Percentiles rank a stretch among this genome's conserved stretches.
These are phyloP conservation scores for Drosophila seguyi DNA, from an alignment of 1,140 invertebrate genomes.

Conservation along the genomic window DNA sequence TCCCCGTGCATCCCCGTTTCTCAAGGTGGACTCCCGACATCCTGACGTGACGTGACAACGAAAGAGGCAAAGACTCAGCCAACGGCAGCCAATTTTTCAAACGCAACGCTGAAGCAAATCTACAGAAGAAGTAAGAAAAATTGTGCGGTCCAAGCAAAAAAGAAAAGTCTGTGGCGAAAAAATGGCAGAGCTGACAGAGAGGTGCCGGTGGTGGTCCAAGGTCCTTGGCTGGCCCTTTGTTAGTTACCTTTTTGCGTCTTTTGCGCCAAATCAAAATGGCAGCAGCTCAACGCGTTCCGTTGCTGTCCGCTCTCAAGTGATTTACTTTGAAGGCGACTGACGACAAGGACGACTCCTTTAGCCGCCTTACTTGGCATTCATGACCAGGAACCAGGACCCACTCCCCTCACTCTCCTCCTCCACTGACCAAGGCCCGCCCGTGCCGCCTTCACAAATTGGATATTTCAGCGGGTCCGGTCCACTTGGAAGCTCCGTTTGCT, in stretches of 20 bases:
- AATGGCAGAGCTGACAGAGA: neutral
- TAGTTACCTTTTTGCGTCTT: constrained; percentile 80
- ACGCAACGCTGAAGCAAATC: constrained; percentile 51
- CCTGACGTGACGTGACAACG: constrained; percentile 63
- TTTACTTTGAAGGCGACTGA: constrained; percentile 68
- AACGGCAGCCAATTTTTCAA: constrained; percentile 74
- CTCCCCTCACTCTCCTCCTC: neutral
- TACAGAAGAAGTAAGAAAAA: constrained; percentile 72
- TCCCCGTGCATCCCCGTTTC: constrained; percentile 13
- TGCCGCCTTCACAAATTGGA: constrained; percentile 64
- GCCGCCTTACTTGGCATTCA: constrained; percentile 78
- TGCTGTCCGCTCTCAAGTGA: constrained; percentile 66
- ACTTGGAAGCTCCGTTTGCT: constrained; percentile 55
- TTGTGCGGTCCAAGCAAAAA: constrained; percentile 80
- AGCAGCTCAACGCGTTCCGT: constrained; percentile 64
- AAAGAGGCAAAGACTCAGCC: constrained; percentile 56
- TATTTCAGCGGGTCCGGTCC: constrained; percentile 55
- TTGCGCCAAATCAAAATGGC: constrained; percentile 79
- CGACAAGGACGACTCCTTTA: constrained; percentile 73
- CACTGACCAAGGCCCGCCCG: constrained; percentile 3
- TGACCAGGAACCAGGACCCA: constrained; percentile 46
- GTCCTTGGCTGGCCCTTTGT: constrained; percentile 66
- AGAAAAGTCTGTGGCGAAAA: constrained; percentile 18
- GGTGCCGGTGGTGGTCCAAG: constrained; percentile 20
- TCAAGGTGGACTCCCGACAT: constrained; percentile 41